Evolutionary conservation across 2,797 vertebrate genomes (phyloP), one percentile per base, ranked within the genome.

Genomic region (Neosilurus mollespiculum): DNA sequence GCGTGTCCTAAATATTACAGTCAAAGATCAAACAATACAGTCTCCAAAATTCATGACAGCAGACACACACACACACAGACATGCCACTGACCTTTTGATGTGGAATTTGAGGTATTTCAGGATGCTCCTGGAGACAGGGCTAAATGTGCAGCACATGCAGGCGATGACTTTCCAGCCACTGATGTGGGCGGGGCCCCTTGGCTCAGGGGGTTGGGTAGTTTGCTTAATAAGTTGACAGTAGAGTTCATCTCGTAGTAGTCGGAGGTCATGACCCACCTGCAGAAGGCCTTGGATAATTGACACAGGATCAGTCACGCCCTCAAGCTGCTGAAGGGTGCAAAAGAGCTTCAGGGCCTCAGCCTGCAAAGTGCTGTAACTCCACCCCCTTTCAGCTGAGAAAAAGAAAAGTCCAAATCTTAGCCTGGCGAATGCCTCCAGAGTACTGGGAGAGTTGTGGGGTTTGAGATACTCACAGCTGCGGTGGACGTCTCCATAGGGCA

Each of bases 141-240:
- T 91, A 86, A 98, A 98, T 4, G 96, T 96, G 90, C 97, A 98
- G 86, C 95, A 96, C 93, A 99, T 94, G 92, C 97, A 98, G 1
- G 95, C 92, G 78, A 99, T 94, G 88, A 98, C 95, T 92, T 95
- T 96, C 98, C 98, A 99, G 78, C 93, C 94, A 76, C 94, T 96
- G 6, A 98, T 93, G 93, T 97, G 96, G 4, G 94, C 96, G 0
- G 85, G 81, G 0, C 95, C 93, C 22, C 94, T 94, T 0, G 97
- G 94, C 18, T 95, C 95, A 0, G 96, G 95, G 24, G 95, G 93
- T 49, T 95, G 93, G 5, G 92, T 94, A n/a, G 97, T 99, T 94
- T 99, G 98, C 79, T 99, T 99, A 90, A 99, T 92, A 73, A 99
- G 96, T 91, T 99, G 98, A 86, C 98, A 99, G 91, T 97, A 98